phyloP scores from a whole-genome alignment of 2,888 invertebrate species.

The Galerucella nymphaeae region DNA sequence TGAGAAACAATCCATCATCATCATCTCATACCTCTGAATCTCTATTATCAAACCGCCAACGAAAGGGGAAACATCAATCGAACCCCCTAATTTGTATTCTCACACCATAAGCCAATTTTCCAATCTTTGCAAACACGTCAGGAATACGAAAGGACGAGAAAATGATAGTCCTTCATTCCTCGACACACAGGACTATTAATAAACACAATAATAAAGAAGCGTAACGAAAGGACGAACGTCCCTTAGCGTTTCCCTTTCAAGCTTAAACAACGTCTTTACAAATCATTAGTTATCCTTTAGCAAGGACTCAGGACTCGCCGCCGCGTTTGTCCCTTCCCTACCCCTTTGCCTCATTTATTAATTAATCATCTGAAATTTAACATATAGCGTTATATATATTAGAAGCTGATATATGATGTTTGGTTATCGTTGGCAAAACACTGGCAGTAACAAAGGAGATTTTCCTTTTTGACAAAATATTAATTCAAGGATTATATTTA shows the following conservation, averaged over 20 bases:
- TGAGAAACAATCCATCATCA: background rate
- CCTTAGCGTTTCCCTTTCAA: slow-evolving; percentile 53
- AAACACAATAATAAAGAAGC: slow-evolving; percentile 56
- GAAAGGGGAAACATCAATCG: slow-evolving; percentile 30
- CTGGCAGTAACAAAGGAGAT: background rate
- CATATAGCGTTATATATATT: slow-evolving; percentile 56
- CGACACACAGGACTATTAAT: slow-evolving; percentile 54
- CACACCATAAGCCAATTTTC: slow-evolving; percentile 25
- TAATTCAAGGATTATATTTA: background rate
- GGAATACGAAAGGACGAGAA: slow-evolving; percentile 26
- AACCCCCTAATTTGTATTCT: slow-evolving; percentile 40
- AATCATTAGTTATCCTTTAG: slow-evolving; percentile 65
- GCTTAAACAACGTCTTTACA: slow-evolving; percentile 63
- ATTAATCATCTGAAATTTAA: slow-evolving; percentile 61
- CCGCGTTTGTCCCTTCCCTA: slow-evolving; percentile 45
- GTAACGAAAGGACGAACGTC: slow-evolving; percentile 48
- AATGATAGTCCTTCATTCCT: slow-evolving; percentile 46
- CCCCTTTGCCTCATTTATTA: slow-evolving; percentile 54
- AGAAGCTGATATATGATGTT: slow-evolving; percentile 48
- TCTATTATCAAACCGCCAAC: slow-evolving; percentile 15
- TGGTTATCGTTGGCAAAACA: slow-evolving; percentile 39
- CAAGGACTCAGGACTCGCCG: slow-evolving; percentile 46
- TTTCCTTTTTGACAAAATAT: background rate
- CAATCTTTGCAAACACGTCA: slow-evolving; percentile 24
- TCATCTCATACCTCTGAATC: background rate